A percentile compares a stretch with the other conserved stretches of the same genome.
Evolutionary conservation across 2,888 invertebrate species (phyloP).

Genomic region (Halictus ligatus): DNA sequence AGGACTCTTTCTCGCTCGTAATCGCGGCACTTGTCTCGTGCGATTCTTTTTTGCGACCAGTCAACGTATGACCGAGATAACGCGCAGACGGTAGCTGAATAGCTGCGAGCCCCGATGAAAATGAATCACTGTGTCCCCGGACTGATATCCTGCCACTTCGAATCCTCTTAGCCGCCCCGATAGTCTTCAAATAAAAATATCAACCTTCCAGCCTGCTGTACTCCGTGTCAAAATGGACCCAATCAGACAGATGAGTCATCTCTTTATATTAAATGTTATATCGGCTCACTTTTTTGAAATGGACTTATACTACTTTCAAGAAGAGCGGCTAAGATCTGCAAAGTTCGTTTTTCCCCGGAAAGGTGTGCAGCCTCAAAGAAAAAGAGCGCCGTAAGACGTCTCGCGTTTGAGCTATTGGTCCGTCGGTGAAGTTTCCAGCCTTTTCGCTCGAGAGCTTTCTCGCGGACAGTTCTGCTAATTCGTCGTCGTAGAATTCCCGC

Average conservation of each 20-base stretch:
- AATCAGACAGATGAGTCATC: too few relatives aligned
- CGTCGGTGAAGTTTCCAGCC: not conserved
- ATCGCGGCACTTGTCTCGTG: constrained; percentile 69
- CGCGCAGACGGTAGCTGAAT: constrained; percentile 35
- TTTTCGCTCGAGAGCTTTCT: not conserved
- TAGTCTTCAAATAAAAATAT: not conserved
- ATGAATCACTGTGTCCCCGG: not conserved
- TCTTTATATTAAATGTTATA: too few relatives aligned
- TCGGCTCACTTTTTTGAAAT: not conserved
- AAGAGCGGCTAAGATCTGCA: too few relatives aligned
- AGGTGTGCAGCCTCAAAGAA: not conserved
- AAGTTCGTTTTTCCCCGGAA: too few relatives aligned
- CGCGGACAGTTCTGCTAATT: not conserved
- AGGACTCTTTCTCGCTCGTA: constrained; percentile 70
- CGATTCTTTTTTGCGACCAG: constrained; percentile 65
- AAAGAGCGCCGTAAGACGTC: not conserved
- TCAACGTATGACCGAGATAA: constrained; percentile 54
- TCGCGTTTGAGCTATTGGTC: not conserved
- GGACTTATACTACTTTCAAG: too few relatives aligned
- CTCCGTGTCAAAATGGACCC: too few relatives aligned
- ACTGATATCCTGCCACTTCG: not conserved
- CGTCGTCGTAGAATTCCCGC: not conserved
- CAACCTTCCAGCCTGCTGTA: not conserved
- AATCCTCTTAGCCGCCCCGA: not conserved
- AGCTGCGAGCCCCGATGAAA: not conserved